Percentiles rank a stretch among this genome's conserved stretches.
Conservation (phyloP, 1,140 invertebrate genomes). For the Calosoma granatense region DNA sequence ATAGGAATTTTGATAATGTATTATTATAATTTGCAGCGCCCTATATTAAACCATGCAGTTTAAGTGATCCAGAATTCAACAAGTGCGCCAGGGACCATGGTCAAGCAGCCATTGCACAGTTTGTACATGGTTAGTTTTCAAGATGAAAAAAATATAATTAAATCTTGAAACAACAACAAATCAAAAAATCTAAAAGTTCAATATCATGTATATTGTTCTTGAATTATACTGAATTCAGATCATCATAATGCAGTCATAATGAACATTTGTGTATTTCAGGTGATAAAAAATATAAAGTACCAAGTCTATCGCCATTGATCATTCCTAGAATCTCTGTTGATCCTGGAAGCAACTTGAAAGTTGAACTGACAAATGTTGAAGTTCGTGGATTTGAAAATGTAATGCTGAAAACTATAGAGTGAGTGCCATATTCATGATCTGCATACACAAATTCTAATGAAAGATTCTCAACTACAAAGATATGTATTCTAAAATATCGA, state of each 20-base stretch:
- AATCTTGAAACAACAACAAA: no score
- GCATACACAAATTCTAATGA: no score
- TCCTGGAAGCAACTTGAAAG: constrained; percentile 18
- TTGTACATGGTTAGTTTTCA: constrained; percentile 22
- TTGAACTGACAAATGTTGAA: constrained; percentile 13
- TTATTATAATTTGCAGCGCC: constrained; percentile 16
- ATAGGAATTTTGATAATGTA: no score
- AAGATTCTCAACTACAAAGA: no score
- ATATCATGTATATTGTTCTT: no score
- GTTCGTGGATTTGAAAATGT: constrained; percentile 13
- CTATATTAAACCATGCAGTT: constrained; percentile 20
- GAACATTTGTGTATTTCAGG: constrained; percentile 24
- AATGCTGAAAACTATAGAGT: constrained; percentile 10
- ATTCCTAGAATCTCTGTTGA: constrained; percentile 33
- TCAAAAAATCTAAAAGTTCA: no score
- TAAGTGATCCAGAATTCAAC: constrained; percentile 18
- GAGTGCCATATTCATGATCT: no score
- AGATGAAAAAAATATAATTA: no score
- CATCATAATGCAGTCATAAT: no score
- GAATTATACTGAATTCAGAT: no score
- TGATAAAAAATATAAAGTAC: constrained; percentile 32
- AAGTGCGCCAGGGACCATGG: constrained; percentile 16
- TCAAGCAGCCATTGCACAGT: constrained; percentile 17
- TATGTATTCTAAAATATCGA: no score
- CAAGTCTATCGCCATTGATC: constrained; percentile 31